Evolutionary conservation across 2,888 invertebrate species (phyloP), one percentile per base, ranked within the genome.

Genomic region (Blastobasis lacticolella): DNA sequence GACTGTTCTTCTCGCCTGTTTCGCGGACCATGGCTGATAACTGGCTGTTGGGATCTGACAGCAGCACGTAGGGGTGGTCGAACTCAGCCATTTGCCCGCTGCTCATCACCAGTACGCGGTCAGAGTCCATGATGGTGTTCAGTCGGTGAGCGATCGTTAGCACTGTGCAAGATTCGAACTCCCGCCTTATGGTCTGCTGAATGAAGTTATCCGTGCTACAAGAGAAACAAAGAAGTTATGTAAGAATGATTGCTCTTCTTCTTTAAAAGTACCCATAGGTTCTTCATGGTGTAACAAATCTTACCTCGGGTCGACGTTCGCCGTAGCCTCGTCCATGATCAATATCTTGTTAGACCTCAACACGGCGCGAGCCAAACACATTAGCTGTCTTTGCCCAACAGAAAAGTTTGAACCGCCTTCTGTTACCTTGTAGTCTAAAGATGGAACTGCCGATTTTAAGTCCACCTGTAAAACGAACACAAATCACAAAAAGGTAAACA

Each of bases 71-170:
- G 0, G 94, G 94, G 58, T 91, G 90, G 64, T 92, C 93, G 58
- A 91, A 94, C 81, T 94, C 94, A 48, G 90, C 91, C 10, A 94
- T 91, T 38, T 79, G 71, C 0, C 97, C 97, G 41, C 90, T 90
- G 64, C 95, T 94, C 92, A 97, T 93, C 0, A 97, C 96, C 48
- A 97, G 83, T 9, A 97, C 93, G 48, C 93, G 90, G 80, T 97
- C 95, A 0, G 95, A 95, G 74, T 97, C 97, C 93, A 97, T 97
- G 56, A 97, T 94, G 0, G 97, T 97, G 71, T 97, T 93, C 37
- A 97, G 85, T 38, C 97, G 91, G 79, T 97, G 97, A 4, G 97
- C 97, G 38, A 97, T 95, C 0, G 96, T 97, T 36, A 97, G 79
- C 8, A 97, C 96, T 0, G 96, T 96, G 72, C 95, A 97, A 0